These are phyloP conservation scores for Notamacropus eugenii DNA, from an alignment of 2,797 vertebrate genomes.

Conservation along the genomic window DNA sequence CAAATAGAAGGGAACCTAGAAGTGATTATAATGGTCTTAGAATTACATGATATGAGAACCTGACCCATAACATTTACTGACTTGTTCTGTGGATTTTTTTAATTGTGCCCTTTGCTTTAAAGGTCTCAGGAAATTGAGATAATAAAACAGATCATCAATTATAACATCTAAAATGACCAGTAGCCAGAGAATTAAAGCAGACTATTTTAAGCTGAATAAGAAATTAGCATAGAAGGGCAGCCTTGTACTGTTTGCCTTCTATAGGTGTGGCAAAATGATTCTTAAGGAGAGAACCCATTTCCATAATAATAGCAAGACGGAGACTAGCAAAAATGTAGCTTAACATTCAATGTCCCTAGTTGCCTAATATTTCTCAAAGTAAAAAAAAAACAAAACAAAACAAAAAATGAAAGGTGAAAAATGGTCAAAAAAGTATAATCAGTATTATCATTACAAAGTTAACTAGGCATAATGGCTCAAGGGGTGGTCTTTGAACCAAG, in stretches of 20 bases:
- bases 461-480: background rate
- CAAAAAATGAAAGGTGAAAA: background rate
- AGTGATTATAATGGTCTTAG: background rate
- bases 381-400: background rate
- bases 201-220: background rate
- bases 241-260: background rate
- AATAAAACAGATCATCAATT: background rate
- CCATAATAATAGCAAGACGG: background rate
- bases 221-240: background rate
- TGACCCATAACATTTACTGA: background rate
- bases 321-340: background rate
- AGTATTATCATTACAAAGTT: background rate
- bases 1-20: background rate
- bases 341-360: background rate
- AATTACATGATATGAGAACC: background rate
- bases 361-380: background rate
- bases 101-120: background rate
- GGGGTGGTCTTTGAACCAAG: background rate
- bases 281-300: background rate
- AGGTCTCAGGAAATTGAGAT: background rate
- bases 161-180: slow-evolving; percentile 17
- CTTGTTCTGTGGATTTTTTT: background rate
- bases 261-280: background rate
- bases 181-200: background rate
- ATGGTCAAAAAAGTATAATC: background rate